Base-by-base conservation (phyloP, 2,113 vertebrate species). In the Stomatorhinus ivindoensis region DNA sequence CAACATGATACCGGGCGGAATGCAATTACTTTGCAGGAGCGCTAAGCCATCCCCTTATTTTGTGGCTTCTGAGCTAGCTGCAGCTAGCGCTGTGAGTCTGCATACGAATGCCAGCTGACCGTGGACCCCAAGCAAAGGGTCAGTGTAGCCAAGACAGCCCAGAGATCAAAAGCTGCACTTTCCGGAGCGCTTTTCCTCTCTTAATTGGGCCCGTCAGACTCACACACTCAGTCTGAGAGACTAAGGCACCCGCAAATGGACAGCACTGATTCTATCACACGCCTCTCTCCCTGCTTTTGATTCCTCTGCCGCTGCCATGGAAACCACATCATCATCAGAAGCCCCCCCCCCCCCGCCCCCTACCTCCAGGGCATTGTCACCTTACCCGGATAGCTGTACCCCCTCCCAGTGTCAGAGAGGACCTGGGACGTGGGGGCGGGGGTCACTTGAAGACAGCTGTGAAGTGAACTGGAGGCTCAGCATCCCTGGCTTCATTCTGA, bases 291-390 rank as follows among this genome's bases (percentile, higher is more conserved):
- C 89, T 50, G 87, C 83, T 73, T 88, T 90, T 90, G 93, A 94
- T 94, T 92, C 94, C 69, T 76, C 87, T 19, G 46, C 10, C 3
- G 90, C 90, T 91, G 89, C 89, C 94, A 95, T 95, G 94, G 93
- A 53, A 91, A 95, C 94, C 24, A 91, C 82, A 90, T 93, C 93
- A 1, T 51, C 88, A 51, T 44, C 50, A 80, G 76, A 88, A 42
- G 94, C 42, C 42, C 44, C 44, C 5, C 44, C 44, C 44, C 44
- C 44, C 44, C 5, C 5, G 4, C 44, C 44, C 44, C 44, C 44
- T 1, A 5, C 27, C 46, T 53, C 24, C 31, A 27, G 83, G 46
- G 21, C 27, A 9, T 24, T 87, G 50, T 53, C 50, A 87, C 27
- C 31, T 31, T 87, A 51, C 50, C n/a, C 4, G 0, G 27, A 21